These are phyloP conservation scores for Taphrorychus bicolor DNA, from an alignment of 2,888 invertebrate species.

Conservation along the genomic window DNA sequence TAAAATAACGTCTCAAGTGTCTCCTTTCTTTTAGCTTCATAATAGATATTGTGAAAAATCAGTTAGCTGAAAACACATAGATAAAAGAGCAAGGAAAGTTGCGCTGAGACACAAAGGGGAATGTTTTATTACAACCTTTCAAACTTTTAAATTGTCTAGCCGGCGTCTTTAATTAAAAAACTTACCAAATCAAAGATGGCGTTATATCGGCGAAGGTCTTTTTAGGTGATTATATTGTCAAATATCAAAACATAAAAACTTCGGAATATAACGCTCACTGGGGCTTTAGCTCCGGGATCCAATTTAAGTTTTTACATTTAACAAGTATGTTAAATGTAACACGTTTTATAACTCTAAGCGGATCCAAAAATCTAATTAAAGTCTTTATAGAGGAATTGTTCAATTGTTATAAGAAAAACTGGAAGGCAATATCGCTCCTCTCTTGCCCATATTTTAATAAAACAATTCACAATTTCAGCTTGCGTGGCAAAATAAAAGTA, in stretches of 20 bases:
- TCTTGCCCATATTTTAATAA: conserved; percentile 14
- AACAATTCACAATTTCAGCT: conserved; percentile 26
- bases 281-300: conserved; percentile 32
- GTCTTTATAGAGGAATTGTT: not conserved
- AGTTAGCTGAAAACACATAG: conserved; percentile 7
- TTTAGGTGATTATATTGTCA: conserved; percentile 35
- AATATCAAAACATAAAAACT: conserved; percentile 40
- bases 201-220: conserved; percentile 18
- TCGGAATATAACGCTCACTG: conserved; percentile 24
- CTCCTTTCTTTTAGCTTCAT: not conserved
- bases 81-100: conserved; percentile 7
- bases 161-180: conserved; percentile 37
- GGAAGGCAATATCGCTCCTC: not conserved
- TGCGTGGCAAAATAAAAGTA: conserved; percentile 21
- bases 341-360: conserved; percentile 24
- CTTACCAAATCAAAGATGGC: conserved; percentile 34
- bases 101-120: conserved; percentile 17
- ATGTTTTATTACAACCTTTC: conserved; percentile 31
- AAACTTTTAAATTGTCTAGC: conserved; percentile 22
- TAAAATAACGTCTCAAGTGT: not conserved
- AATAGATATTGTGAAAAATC: conserved; percentile 14
- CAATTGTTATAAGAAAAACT: not conserved
- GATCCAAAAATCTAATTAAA: not conserved
- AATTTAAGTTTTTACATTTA: conserved; percentile 42
- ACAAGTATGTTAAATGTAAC: conserved; percentile 39